Percentiles rank a stretch among this genome's conserved stretches.
Evolutionary conservation across 1,140 invertebrate genomes (phyloP).

Genomic region (Myzus persicae): DNA sequence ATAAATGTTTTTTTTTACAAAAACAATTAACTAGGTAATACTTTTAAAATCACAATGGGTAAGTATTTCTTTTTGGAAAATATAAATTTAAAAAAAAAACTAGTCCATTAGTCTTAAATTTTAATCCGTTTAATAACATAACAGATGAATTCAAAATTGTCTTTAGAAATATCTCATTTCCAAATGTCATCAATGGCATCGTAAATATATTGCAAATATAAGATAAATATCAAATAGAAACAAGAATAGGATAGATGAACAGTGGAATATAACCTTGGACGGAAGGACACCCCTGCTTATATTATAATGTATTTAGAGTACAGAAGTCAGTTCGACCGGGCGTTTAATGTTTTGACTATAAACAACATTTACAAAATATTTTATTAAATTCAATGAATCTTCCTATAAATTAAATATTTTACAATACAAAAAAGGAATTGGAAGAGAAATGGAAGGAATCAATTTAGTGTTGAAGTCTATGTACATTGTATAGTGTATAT

Average conservation of each 20-base stretch:
- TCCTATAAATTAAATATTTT: not conserved
- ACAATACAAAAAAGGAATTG: not conserved
- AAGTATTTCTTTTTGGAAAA: not conserved
- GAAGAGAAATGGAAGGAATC: not conserved
- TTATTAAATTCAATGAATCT: not conserved
- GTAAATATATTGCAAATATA: not conserved
- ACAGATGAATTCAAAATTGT: not conserved
- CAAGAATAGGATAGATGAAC: not conserved
- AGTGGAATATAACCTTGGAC: not conserved
- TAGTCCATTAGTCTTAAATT: not conserved
- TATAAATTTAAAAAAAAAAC: not conserved
- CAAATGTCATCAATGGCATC: not conserved
- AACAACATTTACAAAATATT: not conserved
- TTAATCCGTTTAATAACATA: not conserved
- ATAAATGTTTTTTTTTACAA: not conserved
- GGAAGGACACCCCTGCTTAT: not conserved
- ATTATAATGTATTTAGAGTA: not conserved
- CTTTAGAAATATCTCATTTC: not conserved
- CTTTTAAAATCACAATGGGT: not conserved
- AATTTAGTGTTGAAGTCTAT: not conserved
- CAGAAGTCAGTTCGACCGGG: not conserved
- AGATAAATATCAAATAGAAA: not conserved
- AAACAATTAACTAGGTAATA: not conserved
- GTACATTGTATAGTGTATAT: too few species aligned
- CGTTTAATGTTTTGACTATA: not conserved